phyloP scores from a whole-genome alignment of 2,888 invertebrate genomes.

The Didymodactylos carnosus region DNA sequence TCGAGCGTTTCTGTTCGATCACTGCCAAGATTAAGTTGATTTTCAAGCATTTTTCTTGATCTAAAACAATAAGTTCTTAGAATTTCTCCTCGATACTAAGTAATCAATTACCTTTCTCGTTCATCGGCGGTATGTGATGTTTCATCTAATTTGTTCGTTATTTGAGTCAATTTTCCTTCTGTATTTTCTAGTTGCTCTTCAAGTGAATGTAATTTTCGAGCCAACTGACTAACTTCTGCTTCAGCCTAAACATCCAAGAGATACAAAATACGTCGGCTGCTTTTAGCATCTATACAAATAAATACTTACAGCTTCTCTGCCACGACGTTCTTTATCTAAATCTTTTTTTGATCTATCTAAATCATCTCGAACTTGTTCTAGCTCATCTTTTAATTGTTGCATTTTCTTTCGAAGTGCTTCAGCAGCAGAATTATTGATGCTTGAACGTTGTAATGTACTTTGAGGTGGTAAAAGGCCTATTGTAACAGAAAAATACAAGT shows the following conservation, averaged over 20 bases:
- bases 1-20: conserved; percentile 28
- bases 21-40: conserved; percentile 65
- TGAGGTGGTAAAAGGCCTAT: too few species aligned
- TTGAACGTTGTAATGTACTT: neutral
- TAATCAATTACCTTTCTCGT: conserved; percentile 77
- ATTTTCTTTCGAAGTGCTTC: conserved; percentile 55
- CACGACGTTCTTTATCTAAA: conserved; percentile 77
- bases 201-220: conserved; percentile 91
- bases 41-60: conserved; percentile 94
- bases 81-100: neutral
- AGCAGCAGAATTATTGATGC: neutral
- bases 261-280: too few species aligned
- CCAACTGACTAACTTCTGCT: conserved; percentile 91
- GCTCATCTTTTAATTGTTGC: conserved; percentile 93
- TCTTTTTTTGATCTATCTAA: conserved; percentile 85
- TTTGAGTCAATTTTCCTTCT: conserved; percentile 89
- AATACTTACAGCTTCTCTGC: conserved; percentile 90
- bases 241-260: conserved; percentile 49
- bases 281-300: too few species aligned
- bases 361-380: conserved; percentile 93
- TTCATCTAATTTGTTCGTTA: conserved; percentile 92
- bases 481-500: too few species aligned
- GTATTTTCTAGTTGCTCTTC: conserved; percentile 98
- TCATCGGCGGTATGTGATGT: conserved; percentile 99
- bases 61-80: conserved; percentile 37